Conservation (phyloP, 2,113 vertebrate genomes). For the Embiotoca jacksoni region DNA sequence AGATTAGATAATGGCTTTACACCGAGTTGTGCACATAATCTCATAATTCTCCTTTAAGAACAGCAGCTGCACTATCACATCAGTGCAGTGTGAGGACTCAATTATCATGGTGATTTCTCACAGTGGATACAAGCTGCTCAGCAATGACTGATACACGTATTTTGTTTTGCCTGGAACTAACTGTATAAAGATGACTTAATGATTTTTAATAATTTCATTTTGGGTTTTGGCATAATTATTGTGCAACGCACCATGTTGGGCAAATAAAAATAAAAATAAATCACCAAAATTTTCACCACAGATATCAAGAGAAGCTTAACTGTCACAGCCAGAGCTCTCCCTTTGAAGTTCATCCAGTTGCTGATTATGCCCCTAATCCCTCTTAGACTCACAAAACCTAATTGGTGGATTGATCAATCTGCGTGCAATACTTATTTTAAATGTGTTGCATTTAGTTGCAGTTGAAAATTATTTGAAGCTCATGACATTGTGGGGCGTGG, state of each 20-base stretch:
- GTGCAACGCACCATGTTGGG: conserved; percentile 4
- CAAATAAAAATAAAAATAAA: conserved; percentile 2
- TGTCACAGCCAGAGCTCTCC: conserved; percentile 37
- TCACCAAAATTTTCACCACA: conserved; percentile 39
- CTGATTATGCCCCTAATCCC: conserved; percentile 48
- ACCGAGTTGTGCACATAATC: conserved; percentile 31
- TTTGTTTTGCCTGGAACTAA: conserved; percentile 16
- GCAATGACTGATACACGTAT: conserved; percentile 13
- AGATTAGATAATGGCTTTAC: conserved; percentile 47
- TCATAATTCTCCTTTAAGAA: conserved; percentile 42
- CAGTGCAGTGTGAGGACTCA: conserved; percentile 2
- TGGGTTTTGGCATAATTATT: background rate
- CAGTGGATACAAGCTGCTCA: background rate
- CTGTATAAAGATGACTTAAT: conserved; percentile 35
- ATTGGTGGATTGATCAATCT: conserved; percentile 52
- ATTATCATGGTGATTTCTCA: conserved; percentile 22
- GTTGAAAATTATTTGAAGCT: conserved; percentile 52
- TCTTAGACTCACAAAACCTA: conserved; percentile 27
- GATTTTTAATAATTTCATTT: conserved; percentile 30
- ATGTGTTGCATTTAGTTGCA: conserved; percentile 30
- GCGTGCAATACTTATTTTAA: conserved; percentile 41
- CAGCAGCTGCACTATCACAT: conserved; percentile 34
- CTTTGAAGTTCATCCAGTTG: conserved; percentile 69
- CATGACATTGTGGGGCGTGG: conserved; percentile 17
- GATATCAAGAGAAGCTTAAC: conserved; percentile 54